Evolutionary conservation across 2,113 vertebrate genomes (phyloP), one percentile per base, ranked within the genome.

Genomic region (Notothenia rossii): DNA sequence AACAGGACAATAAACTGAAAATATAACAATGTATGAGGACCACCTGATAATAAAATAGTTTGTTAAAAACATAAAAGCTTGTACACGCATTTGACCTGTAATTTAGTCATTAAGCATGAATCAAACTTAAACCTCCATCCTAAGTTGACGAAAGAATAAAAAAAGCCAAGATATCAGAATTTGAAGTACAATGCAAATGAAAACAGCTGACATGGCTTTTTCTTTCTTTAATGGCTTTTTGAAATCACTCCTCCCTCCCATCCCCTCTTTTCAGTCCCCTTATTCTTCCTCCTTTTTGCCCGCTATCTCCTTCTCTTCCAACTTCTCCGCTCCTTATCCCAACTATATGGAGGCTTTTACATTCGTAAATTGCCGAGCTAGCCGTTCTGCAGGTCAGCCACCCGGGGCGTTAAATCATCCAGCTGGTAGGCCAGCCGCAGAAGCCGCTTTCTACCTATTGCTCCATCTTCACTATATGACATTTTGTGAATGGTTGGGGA

Each of bases 401-500:
- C 89, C 84, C 69, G 59, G 83, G 86, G 90, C 78, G 64, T 83
- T 90, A 85, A 62, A 89, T 88, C 79, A 86, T 88, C 84, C 88
- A 84, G 86, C 90, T 88, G 85, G 75, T 79, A 72, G 86, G 82
- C 84, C 83, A 75, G 77, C 86, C 65, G 84, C 75, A 81, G 73
- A 86, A 82, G 61, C 72, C 2, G 10, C 81, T 86, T 79, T 77
- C 88, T 88, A 75, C 86, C 83, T 90, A 86, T 88, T 88, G 79
- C 91, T 90, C 87, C 83, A 80, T 84, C 84, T 83, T 77, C 77
- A 89, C 88, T 86, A 82, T 73, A 70, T 91, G 92, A 90, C 90
- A 90, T 91, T 89, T 92, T 94, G 86, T 94, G 92, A 94, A 94
- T 93, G 89, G 89, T 78, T 72, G 79, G 66, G 79, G 48, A 75